phyloP scores from a whole-genome alignment of 1,140 invertebrate genomes.

The Halyomorpha halys region DNA sequence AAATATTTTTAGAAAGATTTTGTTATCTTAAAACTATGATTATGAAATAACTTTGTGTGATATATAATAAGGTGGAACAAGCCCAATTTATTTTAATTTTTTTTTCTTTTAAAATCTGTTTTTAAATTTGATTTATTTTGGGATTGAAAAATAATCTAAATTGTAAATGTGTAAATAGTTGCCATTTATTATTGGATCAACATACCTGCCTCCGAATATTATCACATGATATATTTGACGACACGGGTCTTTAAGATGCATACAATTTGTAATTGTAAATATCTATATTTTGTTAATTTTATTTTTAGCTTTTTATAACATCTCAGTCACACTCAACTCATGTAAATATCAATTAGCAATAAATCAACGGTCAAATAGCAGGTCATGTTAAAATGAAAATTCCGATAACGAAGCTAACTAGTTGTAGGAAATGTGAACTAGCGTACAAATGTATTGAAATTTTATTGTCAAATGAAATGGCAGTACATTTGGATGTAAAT shows the following conservation, averaged over 20 bases:
- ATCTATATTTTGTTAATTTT: conserved; percentile 21
- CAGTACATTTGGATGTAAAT: conserved; percentile 13
- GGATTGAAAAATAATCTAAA: conserved; percentile 15
- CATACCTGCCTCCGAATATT: conserved; percentile 13
- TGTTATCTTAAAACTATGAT: neutral
- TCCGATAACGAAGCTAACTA: conserved; percentile 1
- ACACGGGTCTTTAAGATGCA: conserved; percentile 16
- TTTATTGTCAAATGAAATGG: conserved; percentile 2
- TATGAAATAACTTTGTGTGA: conserved; percentile 6
- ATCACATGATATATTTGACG: conserved; percentile 3
- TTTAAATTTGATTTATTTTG: conserved; percentile 15
- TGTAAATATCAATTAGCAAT: conserved; percentile 9
- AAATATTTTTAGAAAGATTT: too few relatives aligned
- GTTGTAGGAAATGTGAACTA: neutral
- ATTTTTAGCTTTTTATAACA: conserved; percentile 15
- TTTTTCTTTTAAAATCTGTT: conserved; percentile 1
- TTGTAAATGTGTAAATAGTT: conserved; percentile 10
- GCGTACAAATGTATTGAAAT: conserved; percentile 12
- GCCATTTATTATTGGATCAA: neutral
- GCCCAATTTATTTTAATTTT: too few relatives aligned
- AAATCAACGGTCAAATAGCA: conserved; percentile 7
- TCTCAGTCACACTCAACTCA: conserved; percentile 7
- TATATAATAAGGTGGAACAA: conserved; percentile 8
- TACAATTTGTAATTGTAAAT: conserved; percentile 18
- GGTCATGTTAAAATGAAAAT: conserved; percentile 3